A percentile compares a stretch with the other conserved stretches of the same genome.
Evolutionary conservation across 2,113 vertebrate genomes (phyloP).

Genomic region (Rattus norvegicus): DNA sequence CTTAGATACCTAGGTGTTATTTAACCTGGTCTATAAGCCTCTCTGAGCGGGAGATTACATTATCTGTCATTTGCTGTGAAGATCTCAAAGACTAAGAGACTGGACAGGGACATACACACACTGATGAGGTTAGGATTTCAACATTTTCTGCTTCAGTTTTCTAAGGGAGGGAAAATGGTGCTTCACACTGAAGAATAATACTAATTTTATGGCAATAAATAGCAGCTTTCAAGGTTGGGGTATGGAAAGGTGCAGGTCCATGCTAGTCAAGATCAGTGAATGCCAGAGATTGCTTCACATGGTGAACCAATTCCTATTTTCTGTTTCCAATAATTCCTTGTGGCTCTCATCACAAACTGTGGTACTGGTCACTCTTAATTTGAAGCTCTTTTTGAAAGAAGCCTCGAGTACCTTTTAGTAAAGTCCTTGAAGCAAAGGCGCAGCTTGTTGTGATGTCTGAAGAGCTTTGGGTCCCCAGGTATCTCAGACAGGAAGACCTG

Average conservation of each 20-base stretch:
- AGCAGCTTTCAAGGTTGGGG: background rate
- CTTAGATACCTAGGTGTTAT: background rate
- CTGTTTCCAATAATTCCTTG: slow-evolving; percentile 16
- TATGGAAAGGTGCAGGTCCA: background rate
- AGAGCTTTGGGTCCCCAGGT: slow-evolving; percentile 97
- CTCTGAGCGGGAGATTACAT: background rate
- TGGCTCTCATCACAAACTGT: background rate
- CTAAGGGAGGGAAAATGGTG: background rate
- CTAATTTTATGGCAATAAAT: background rate
- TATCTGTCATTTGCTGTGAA: background rate
- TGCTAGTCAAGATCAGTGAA: background rate
- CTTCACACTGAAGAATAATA: background rate
- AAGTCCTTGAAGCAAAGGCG: slow-evolving; percentile 99
- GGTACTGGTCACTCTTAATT: background rate
- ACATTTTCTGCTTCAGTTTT: slow-evolving; percentile 19
- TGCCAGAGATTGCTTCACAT: background rate
- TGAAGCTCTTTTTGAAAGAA: background rate
- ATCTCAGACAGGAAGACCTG: slow-evolving; percentile 99
- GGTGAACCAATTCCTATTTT: background rate
- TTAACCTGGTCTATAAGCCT: background rate
- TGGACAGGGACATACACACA: background rate
- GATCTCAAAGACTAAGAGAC: background rate
- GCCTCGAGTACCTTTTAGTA: slow-evolving; percentile 94
- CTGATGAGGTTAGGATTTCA: background rate
- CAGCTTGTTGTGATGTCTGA: slow-evolving; percentile 98